Base-by-base conservation (phyloP, 2,888 invertebrate species). In the Drosophila putrida region DNA sequence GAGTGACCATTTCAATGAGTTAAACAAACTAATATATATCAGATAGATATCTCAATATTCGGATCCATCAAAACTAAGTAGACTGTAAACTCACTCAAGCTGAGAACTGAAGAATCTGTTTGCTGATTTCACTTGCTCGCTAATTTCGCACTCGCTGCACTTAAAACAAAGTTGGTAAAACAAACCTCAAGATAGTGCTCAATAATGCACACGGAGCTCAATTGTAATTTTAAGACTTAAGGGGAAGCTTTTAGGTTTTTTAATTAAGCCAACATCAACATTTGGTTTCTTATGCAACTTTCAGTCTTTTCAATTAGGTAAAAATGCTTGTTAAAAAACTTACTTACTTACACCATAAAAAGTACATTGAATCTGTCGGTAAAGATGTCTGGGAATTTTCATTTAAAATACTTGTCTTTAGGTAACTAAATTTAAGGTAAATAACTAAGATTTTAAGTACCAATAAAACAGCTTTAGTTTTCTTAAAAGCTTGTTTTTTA, bases 1-100 rank as follows among this genome's bases (percentile, higher is more conserved):
- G 41, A 54, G 38, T 41, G 41, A 31, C 53, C 51, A 20, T 41
- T 54, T 6, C 8, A 41, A 33, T 41, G 41, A 41, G 11, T 54
- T 41, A 9, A 54, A 6, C 41, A 41, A 41, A 54, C 41, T 54
- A 41, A 20, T 33, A 20, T n/a, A 33, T 33, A n/a, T n/a, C n/a
- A 41, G 54, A 54, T 20, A 20, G n/a, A n/a, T n/a, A n/a, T n/a
- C n/a, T 41, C 33, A 41, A 33, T 41, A 41, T 41, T 39, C 41
- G n/a, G 41, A 4, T n/a, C n/a, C 8, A 31, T 15, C 27, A 39
- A 11, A 11, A 27, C 6, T 5, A 31, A 28, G 4, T 4, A 31
- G 20, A 41, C 41, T 41, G 5, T 25, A 20, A 25, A n/a, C 35
- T 25, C 5, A 13, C 31, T 46, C 6, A 25, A 10, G 11, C 25